A percentile compares a stretch with the other conserved stretches of the same genome.
phyloP scores from a whole-genome alignment of 2,797 vertebrate genomes.

The Erethizon dorsatum region DNA sequence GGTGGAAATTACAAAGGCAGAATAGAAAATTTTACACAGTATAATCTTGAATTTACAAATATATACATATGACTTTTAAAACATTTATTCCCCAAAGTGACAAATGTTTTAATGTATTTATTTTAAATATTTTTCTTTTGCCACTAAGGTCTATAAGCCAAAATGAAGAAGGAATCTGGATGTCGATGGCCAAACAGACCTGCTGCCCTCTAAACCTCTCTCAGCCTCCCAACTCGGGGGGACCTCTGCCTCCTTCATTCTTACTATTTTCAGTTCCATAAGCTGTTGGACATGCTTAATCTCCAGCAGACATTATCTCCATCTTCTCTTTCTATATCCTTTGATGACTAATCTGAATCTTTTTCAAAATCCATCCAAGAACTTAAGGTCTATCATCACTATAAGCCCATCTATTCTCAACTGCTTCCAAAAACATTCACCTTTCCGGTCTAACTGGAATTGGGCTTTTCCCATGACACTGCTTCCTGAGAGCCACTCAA shows the following conservation, averaged over 20 bases:
- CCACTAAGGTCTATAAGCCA: not conserved
- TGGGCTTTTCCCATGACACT: not conserved
- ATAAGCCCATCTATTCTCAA: not conserved
- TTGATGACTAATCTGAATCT: not conserved
- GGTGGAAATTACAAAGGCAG: not conserved
- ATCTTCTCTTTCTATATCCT: not conserved
- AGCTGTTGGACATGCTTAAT: not conserved
- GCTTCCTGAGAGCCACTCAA: not conserved
- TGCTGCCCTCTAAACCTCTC: not conserved
- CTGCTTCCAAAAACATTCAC: not conserved
- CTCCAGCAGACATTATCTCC: not conserved
- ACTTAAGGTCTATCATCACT: not conserved
- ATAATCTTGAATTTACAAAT: constrained; percentile 5
- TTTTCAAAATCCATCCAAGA: constrained; percentile 25
- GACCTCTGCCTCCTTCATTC: not conserved
- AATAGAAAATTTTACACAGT: not conserved
- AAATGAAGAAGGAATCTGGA: not conserved
- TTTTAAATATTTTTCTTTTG: not conserved
- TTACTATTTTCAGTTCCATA: not conserved
- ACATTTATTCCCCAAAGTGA: not conserved
- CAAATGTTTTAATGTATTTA: constrained; percentile 44
- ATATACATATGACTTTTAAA: not conserved
- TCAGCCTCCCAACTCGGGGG: not conserved
- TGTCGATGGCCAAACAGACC: not conserved
- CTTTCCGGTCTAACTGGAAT: not conserved